Base-by-base conservation (phyloP, 1,140 invertebrate species). In the Lordiphosa mommai region DNA sequence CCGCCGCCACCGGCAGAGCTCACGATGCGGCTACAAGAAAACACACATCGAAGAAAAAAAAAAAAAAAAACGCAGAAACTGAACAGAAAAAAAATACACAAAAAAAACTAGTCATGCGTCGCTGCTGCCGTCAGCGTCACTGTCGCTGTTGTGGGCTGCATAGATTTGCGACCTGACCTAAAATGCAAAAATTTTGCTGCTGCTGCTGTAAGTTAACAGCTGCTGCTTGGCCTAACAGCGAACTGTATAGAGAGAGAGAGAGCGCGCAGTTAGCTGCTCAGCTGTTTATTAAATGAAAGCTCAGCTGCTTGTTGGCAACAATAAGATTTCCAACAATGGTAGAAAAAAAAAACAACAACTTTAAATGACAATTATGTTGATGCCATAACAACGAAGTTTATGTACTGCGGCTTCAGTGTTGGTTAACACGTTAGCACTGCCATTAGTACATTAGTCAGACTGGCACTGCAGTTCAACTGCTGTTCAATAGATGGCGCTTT, bases 121-220 rank as follows among this genome's bases (percentile, higher is more conserved):
- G 73, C 63, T 77, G 66, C 49, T 14, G 30, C 5, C 55, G 49
- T 61, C 36, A 48, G 14, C 51, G 58, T 51, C 36, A 41, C 32
- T 27, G 41, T 7, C 27, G 36, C 37, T n/a, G 32, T 30, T 58
- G 23, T 49, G n/a, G n/a, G 66, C 60, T 71, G 69, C 73, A 87
- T 84, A 73, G 69, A 87, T 82, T 85, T 82, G 74, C 74, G 79
- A 87, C 79, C 86, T 87, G 84, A 87, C 85, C 84, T 87, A 87
- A 87, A 87, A 87, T 87, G 79, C 74, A 80, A 82, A 84, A 77
- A 71, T 56, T 10, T 61, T 40, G 57, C 48, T 36, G 32, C 34
- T 29, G 41, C 27, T 64, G 68, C 64, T 47, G 20, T 56, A 40
- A 53, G 9, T 37, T 53, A 71, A 69, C 67, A 72, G 59, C 13